Conservation (phyloP, 2,888 invertebrate genomes). For the Ceratothoa steindachneri region DNA sequence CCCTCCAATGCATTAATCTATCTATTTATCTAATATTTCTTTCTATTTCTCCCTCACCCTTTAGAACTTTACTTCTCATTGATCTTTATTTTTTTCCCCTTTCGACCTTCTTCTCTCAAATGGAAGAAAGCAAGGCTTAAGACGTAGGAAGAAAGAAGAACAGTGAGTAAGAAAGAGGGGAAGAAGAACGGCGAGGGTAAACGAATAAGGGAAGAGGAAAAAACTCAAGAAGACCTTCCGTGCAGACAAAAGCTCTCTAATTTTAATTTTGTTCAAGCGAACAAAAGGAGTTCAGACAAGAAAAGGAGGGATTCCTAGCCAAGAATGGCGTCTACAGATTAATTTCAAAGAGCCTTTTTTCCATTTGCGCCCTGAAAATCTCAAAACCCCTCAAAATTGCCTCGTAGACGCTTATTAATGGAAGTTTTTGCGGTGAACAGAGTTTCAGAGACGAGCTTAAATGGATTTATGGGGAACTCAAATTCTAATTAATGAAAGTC, state of each 20-base stretch:
- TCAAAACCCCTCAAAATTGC: constrained; percentile 11
- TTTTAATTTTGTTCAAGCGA: constrained; percentile 4
- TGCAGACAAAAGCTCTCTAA: background rate
- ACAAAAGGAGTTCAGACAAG: constrained; percentile 9
- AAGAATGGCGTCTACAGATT: constrained; percentile 9
- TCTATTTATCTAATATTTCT: too few relatives aligned
- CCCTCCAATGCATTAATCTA: too few relatives aligned
- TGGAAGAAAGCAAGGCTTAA: background rate
- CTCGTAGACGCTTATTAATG: constrained; percentile 9
- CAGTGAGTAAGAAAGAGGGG: background rate
- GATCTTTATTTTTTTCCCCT: too few relatives aligned
- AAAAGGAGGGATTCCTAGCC: constrained; percentile 5
- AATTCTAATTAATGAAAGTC: background rate
- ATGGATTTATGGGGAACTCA: background rate
- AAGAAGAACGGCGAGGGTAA: background rate
- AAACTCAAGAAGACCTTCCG: background rate
- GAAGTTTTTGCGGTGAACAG: background rate
- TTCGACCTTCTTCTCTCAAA: too few relatives aligned
- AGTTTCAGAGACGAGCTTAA: background rate
- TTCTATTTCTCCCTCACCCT: too few relatives aligned
- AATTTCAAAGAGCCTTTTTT: constrained; percentile 8
- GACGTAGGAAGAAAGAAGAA: background rate
- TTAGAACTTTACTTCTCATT: too few relatives aligned
- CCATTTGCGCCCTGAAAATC: background rate
- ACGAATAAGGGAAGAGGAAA: background rate